Percentiles rank a stretch among this genome's conserved stretches.
Conservation (phyloP, 2,113 vertebrate species). For the Anolis sagrei region DNA sequence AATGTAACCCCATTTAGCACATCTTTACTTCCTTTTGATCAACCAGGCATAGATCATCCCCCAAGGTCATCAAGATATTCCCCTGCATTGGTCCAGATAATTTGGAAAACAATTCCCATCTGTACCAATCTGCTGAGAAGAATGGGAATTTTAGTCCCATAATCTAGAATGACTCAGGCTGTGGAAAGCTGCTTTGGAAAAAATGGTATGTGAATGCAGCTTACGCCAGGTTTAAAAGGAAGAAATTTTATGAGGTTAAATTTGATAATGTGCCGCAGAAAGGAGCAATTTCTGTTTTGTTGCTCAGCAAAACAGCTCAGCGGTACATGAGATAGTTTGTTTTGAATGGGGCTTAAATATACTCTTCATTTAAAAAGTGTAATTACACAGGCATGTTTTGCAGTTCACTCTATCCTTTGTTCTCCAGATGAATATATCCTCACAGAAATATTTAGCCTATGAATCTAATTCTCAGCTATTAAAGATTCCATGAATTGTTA, state of each 20-base stretch:
- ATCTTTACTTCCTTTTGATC: background rate
- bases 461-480: conserved; percentile 50
- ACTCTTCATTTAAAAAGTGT: conserved; percentile 49
- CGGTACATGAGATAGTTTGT: conserved; percentile 34
- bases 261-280: conserved; percentile 7
- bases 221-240: background rate
- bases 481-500: conserved; percentile 61
- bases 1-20: no score
- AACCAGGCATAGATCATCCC: no score
- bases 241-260: background rate
- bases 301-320: conserved; percentile 17
- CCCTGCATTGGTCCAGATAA: background rate
- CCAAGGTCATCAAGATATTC: no score
- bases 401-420: background rate
- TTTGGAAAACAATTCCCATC: background rate
- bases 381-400: conserved; percentile 31
- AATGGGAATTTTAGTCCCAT: background rate
- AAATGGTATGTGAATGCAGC: background rate
- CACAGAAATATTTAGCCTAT: conserved; percentile 51
- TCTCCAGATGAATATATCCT: conserved; percentile 13
- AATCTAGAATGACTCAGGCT: background rate
- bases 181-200: background rate
- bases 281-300: conserved; percentile 17
- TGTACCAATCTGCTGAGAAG: background rate
- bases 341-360: conserved; percentile 56